These are phyloP conservation scores for Vanessa atalanta DNA, from an alignment of 1,140 invertebrate genomes.

Conservation along the genomic window DNA sequence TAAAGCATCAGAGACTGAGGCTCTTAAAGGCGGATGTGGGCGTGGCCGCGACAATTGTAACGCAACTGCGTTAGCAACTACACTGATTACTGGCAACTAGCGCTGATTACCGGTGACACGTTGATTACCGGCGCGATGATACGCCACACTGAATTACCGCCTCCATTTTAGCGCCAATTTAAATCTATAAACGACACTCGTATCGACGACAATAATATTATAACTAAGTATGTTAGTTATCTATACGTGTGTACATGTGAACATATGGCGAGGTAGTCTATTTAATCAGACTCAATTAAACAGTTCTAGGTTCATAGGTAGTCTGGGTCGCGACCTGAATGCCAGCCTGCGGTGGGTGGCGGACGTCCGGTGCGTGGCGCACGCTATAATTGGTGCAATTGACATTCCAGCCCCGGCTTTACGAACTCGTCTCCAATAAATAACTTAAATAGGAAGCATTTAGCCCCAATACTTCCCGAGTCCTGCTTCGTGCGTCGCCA, in stretches of 20 bases:
- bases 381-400: conserved; percentile 47
- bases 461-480: conserved; percentile 16
- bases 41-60: background rate
- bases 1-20: background rate
- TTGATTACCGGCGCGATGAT: background rate
- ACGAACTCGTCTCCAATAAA: conserved; percentile 25
- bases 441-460: conserved; percentile 32
- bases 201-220: too few species aligned
- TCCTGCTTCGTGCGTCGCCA: background rate
- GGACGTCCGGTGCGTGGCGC: conserved; percentile 32
- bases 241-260: too few species aligned
- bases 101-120: conserved; percentile 10
- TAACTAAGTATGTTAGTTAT: too few species aligned
- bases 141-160: background rate
- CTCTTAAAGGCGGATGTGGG: background rate
- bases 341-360: conserved; percentile 24
- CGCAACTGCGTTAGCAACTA: background rate
- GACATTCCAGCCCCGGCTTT: conserved; percentile 20
- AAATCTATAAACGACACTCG: too few species aligned
- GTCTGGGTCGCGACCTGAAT: conserved; percentile 2
- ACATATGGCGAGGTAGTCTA: background rate
- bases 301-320: conserved; percentile 17
- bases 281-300: conserved; percentile 25
- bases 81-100: background rate
- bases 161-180: background rate